Evolutionary conservation across 1,140 invertebrate genomes (phyloP).

Genomic region (Drosophila santomea): DNA sequence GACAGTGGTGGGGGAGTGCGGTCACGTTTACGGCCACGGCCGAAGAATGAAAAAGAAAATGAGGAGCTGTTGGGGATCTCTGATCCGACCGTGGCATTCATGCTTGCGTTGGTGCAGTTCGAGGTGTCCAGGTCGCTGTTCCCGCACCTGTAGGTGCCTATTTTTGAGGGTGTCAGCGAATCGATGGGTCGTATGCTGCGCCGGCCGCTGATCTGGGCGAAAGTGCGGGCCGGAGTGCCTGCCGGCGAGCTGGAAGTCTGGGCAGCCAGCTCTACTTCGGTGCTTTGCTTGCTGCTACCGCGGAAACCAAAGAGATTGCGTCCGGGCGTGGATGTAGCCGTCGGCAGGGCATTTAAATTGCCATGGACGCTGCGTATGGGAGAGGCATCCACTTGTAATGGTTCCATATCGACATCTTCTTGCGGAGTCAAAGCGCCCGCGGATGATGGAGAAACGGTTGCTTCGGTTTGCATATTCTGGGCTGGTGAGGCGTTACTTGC

Average conservation of each 20-base stretch:
- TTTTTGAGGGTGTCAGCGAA: constrained; percentile 63
- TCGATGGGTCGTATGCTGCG: constrained; percentile 66
- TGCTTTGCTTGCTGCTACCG: constrained; percentile 49
- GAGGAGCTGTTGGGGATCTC: constrained; percentile 77
- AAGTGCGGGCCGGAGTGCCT: constrained; percentile 50
- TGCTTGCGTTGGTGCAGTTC: constrained; percentile 66
- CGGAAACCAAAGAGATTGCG: constrained; percentile 60
- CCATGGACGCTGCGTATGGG: constrained; percentile 36
- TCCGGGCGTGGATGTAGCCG: constrained; percentile 76
- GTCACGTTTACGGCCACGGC: constrained; percentile 72
- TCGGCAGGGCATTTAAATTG: constrained; percentile 34
- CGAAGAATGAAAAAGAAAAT: constrained; percentile 76
- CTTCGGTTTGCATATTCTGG: constrained; percentile 17
- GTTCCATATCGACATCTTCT: constrained; percentile 77
- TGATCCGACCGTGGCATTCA: constrained; percentile 81
- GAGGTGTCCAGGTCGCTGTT: constrained; percentile 73
- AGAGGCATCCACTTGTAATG: constrained; percentile 60
- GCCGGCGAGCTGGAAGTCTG: constrained; percentile 52
- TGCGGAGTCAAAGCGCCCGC: neutral
- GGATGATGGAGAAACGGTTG: neutral
- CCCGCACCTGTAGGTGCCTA: constrained; percentile 65
- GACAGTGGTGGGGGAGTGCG: constrained; percentile 65
- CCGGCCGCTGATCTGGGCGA: constrained; percentile 71
- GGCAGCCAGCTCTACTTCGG: constrained; percentile 57
- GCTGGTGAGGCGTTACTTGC: constrained; percentile 13